Evolutionary conservation across 2,113 vertebrate genomes (phyloP).

Genomic region (Cyprinus carpio): DNA sequence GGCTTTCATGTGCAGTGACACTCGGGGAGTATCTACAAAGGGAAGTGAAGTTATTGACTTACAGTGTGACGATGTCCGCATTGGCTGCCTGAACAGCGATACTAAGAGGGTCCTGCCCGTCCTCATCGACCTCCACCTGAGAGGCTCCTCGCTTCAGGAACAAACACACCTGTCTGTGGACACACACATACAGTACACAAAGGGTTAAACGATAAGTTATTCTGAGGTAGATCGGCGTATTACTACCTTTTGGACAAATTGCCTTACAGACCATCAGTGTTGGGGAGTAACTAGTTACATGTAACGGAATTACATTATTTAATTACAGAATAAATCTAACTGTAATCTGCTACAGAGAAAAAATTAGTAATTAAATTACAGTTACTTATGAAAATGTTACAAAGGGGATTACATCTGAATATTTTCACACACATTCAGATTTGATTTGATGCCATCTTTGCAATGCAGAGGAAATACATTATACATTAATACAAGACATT

Average conservation of each 20-base stretch:
- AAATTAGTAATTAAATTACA: too few species aligned
- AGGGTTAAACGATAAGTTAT: neutral
- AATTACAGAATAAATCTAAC: too few species aligned
- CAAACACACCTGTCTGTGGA: slow-evolving; percentile 90
- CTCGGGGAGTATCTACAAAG: neutral
- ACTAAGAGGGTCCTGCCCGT: slow-evolving; percentile 90
- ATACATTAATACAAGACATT: too few species aligned
- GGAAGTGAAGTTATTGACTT: slow-evolving; percentile 44
- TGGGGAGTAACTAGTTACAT: too few species aligned
- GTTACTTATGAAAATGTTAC: too few species aligned
- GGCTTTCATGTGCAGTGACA: neutral
- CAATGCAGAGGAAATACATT: too few species aligned
- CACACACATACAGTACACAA: neutral
- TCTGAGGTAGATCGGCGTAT: neutral
- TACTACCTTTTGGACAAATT: neutral
- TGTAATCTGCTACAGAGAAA: too few species aligned
- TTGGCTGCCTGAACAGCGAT: slow-evolving; percentile 96
- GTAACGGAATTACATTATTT: too few species aligned
- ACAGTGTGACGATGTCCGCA: slow-evolving; percentile 97
- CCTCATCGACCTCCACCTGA: slow-evolving; percentile 90
- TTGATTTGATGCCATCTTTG: too few species aligned
- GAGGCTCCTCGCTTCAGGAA: slow-evolving; percentile 96
- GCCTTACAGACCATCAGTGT: neutral
- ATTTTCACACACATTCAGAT: too few species aligned
- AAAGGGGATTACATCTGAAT: too few species aligned